These are phyloP conservation scores for Catharus minimus DNA, from an alignment of 2,113 vertebrate genomes.

Conservation along the genomic window DNA sequence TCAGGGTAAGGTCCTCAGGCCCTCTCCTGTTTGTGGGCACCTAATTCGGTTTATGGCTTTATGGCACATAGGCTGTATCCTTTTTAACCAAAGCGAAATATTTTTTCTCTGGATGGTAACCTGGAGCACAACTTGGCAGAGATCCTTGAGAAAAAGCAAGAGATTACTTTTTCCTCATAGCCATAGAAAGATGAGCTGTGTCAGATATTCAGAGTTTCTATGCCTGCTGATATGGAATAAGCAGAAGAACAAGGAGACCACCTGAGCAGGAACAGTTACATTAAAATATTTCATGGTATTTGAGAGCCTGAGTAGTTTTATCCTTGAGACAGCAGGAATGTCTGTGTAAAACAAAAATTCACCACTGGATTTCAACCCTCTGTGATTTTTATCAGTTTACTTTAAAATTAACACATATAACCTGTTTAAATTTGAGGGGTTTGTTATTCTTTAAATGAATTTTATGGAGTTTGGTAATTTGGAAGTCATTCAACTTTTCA, in stretches of 20 bases:
- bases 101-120: neutral
- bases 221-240: neutral
- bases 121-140: neutral
- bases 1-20: too few species aligned
- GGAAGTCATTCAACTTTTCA: conserved; percentile 23
- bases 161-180: neutral
- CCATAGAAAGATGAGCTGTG: neutral
- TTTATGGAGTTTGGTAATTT: conserved; percentile 10
- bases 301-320: neutral
- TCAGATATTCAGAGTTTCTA: neutral
- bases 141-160: neutral
- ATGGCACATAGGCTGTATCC: neutral
- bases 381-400: neutral
- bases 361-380: neutral
- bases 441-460: neutral
- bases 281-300: neutral
- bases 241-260: neutral
- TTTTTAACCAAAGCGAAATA: neutral
- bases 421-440: neutral
- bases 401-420: neutral
- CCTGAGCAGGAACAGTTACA: neutral
- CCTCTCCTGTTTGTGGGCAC: neutral
- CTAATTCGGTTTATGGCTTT: neutral
- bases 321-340: neutral
- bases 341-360: neutral